These are phyloP conservation scores for Reticulitermes lucifugus DNA, from an alignment of 2,888 invertebrate species.

Conservation along the genomic window DNA sequence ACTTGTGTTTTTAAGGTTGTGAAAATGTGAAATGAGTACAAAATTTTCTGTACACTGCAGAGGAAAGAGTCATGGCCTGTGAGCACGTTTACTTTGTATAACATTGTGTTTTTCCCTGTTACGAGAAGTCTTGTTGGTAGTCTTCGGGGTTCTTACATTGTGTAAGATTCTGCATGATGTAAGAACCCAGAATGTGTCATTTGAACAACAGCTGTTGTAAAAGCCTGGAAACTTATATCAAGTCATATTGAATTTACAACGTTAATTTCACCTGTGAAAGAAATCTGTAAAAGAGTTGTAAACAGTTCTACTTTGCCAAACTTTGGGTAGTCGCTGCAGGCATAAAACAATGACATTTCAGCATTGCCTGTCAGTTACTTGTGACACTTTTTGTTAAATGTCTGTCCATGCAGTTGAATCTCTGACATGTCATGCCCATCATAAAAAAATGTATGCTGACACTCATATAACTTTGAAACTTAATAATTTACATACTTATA, in stretches of 20 bases:
- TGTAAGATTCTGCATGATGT: too few species aligned
- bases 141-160: too few species aligned
- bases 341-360: not conserved
- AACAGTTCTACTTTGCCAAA: not conserved
- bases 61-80: not conserved
- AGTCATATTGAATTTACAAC: not conserved
- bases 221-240: not conserved
- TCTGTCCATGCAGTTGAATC: too few species aligned
- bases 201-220: too few species aligned
- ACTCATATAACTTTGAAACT: too few species aligned
- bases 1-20: not conserved
- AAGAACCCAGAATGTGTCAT: too few species aligned
- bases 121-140: too few species aligned
- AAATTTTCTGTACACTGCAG: not conserved
- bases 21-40: not conserved
- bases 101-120: not conserved
- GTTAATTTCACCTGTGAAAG: not conserved
- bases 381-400: not conserved
- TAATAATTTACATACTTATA: too few species aligned
- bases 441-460: too few species aligned
- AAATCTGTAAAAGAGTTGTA: not conserved
- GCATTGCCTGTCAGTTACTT: not conserved
- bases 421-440: too few species aligned
- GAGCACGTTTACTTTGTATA: not conserved
- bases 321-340: not conserved